A percentile compares a stretch with the other conserved stretches of the same genome.
Evolutionary conservation across 2,797 vertebrate genomes (phyloP).

Genomic region (Scleropages formosus): DNA sequence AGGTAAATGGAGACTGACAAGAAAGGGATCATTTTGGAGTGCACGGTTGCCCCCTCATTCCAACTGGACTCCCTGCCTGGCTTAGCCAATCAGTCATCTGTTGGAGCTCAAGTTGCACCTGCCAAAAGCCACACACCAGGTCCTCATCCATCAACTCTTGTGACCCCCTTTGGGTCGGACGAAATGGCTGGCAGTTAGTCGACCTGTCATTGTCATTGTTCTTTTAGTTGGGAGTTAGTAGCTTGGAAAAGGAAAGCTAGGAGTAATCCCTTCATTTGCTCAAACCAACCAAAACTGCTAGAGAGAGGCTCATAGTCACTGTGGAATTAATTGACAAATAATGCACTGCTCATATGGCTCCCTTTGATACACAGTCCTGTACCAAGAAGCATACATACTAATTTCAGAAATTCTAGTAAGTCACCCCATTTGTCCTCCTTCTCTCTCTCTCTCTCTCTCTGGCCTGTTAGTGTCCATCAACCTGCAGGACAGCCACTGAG

Average conservation of each 20-base stretch:
- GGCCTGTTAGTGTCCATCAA: no score
- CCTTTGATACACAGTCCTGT: no score
- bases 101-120: neutral
- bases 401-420: no score
- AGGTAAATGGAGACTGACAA: neutral
- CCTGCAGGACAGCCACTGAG: no score
- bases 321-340: no score
- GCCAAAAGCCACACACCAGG: neutral
- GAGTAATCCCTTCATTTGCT: no score
- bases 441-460: no score
- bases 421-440: no score
- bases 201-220: neutral
- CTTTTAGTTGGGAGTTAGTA: neutral
- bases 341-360: no score
- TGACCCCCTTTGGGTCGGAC: neutral
- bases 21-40: neutral
- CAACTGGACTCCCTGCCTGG: neutral
- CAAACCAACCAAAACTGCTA: neutral
- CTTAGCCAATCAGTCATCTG: conserved; percentile 1
- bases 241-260: neutral
- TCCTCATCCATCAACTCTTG: neutral
- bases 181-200: neutral
- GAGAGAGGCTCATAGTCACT: neutral
- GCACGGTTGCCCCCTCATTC: neutral
- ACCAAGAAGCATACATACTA: neutral